Conservation (phyloP, 2,888 invertebrate species). For the Hoplodrina blanda region DNA sequence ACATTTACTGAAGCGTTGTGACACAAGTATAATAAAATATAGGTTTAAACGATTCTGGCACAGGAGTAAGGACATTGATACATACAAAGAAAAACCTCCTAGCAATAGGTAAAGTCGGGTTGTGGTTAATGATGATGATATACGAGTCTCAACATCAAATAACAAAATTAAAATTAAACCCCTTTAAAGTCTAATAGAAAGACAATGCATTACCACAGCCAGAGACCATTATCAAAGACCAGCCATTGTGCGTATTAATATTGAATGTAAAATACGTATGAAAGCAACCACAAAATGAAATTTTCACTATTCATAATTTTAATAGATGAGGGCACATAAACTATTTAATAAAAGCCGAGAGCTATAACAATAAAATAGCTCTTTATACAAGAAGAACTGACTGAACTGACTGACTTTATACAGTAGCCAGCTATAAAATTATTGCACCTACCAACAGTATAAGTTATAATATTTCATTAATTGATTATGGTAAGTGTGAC, state of each 20-base stretch:
- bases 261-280: neutral
- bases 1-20: neutral
- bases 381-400: conserved; percentile 17
- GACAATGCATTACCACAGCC: conserved; percentile 1
- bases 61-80: no score
- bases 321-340: conserved; percentile 45
- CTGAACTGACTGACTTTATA: no score
- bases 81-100: no score
- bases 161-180: neutral
- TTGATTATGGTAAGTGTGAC: conserved; percentile 51
- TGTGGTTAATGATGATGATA: neutral
- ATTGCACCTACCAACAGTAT: conserved; percentile 28
- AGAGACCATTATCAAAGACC: conserved; percentile 8
- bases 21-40: neutral
- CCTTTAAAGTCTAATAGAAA: neutral
- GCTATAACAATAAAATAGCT: conserved; percentile 48
- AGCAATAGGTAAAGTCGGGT: no score
- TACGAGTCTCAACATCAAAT: neutral
- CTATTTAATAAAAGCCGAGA: conserved; percentile 35
- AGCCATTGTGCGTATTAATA: conserved; percentile 26
- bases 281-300: conserved; percentile 24
- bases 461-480: conserved; percentile 50
- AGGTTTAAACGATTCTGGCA: neutral
- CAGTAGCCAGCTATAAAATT: conserved; percentile 32
- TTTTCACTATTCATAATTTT: conserved; percentile 17